phyloP scores from a whole-genome alignment of 2,888 invertebrate species.

The Galeruca laticollis region DNA sequence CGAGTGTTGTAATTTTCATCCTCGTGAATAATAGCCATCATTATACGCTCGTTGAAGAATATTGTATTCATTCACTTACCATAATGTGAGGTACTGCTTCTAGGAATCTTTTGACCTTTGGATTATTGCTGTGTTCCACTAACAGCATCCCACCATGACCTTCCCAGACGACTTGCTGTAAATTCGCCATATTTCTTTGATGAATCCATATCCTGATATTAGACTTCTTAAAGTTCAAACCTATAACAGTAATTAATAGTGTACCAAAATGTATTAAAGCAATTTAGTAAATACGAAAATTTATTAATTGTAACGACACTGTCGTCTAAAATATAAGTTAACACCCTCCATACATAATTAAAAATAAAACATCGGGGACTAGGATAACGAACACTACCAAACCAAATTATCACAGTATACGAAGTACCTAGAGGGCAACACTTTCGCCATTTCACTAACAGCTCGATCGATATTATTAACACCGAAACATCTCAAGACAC shows the following conservation, averaged over 20 bases:
- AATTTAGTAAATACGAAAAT: neutral
- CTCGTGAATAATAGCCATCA: too few relatives aligned
- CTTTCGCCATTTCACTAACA: too few relatives aligned
- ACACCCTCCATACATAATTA: too few relatives aligned
- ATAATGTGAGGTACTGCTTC: constrained; percentile 95
- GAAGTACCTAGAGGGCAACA: too few relatives aligned
- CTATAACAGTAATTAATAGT: constrained; percentile 65
- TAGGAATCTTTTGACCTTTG: constrained; percentile 85
- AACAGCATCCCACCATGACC: constrained; percentile 88
- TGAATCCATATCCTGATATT: constrained; percentile 97
- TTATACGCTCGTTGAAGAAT: neutral
- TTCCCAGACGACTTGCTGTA: constrained; percentile 91
- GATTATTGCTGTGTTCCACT: constrained; percentile 87
- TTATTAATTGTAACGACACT: too few relatives aligned
- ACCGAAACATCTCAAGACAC: too few relatives aligned
- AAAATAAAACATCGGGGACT: too few relatives aligned
- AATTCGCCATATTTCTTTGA: constrained; percentile 86
- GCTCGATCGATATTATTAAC: too few relatives aligned
- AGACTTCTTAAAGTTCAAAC: constrained; percentile 73
- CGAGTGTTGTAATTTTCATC: too few relatives aligned
- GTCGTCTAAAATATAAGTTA: too few relatives aligned
- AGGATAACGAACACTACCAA: too few relatives aligned
- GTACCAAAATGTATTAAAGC: neutral
- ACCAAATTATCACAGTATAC: too few relatives aligned
- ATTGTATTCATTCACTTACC: constrained; percentile 71